Evolutionary conservation across 2,888 invertebrate genomes (phyloP).

Genomic region (Chaetoderma sp.): DNA sequence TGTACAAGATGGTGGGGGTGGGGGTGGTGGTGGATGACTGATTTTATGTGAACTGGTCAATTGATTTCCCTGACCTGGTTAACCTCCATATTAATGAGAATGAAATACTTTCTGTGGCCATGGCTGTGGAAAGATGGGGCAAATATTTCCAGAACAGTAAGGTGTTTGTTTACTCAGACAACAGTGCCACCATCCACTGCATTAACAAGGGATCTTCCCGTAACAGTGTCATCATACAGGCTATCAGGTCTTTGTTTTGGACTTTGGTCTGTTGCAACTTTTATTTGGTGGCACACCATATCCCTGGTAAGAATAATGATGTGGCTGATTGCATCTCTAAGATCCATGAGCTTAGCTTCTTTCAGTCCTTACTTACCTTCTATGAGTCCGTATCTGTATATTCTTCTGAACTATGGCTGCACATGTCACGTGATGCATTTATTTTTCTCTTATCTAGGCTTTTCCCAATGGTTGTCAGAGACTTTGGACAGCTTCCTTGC

Average conservation of each 20-base stretch:
- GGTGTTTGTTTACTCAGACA: not conserved
- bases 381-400: too few species aligned
- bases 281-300: not conserved
- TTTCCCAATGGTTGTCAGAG: too few species aligned
- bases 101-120: not conserved
- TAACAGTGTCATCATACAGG: not conserved
- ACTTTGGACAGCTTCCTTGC: too few species aligned
- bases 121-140: not conserved
- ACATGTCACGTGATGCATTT: too few species aligned
- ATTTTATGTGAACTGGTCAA: constrained; percentile 1
- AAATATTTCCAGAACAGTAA: not conserved
- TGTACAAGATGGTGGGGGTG: not conserved
- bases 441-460: too few species aligned
- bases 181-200: not conserved
- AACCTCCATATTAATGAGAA: not conserved
- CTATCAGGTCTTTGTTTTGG: not conserved
- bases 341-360: too few species aligned
- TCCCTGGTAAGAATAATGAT: too few species aligned
- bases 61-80: not conserved
- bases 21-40: not conserved
- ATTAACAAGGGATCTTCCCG: not conserved
- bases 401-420: too few species aligned
- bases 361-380: too few species aligned
- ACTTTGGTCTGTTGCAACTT: not conserved
- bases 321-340: too few species aligned